Evolutionary conservation across 2,888 invertebrate species (phyloP).

Genomic region (Perizoma flavofasciatum): DNA sequence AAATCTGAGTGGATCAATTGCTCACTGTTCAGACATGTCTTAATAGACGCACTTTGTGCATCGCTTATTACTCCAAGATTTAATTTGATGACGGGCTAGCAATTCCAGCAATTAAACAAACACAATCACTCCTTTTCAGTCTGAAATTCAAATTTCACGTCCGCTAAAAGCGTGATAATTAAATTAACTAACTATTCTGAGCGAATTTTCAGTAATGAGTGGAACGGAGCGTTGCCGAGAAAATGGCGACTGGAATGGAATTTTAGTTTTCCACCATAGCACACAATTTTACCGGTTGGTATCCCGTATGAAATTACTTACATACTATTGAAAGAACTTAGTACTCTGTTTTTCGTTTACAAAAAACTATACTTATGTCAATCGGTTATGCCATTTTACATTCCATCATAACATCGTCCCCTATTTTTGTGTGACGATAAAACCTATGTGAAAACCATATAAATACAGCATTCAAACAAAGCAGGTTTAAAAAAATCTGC

Average conservation of each 20-base stretch:
- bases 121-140: slow-evolving; percentile 24
- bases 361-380: too few relatives aligned
- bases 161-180: slow-evolving; percentile 49
- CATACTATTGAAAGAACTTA: too few relatives aligned
- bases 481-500: too few relatives aligned
- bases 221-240: slow-evolving; percentile 22
- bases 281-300: too few relatives aligned
- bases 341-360: too few relatives aligned
- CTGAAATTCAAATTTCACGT: slow-evolving; percentile 28
- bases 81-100: slow-evolving; percentile 22
- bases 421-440: too few relatives aligned
- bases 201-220: slow-evolving; percentile 42
- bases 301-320: too few relatives aligned
- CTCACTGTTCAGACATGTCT: neutral
- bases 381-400: too few relatives aligned
- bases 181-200: slow-evolving; percentile 51
- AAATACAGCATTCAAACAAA: too few relatives aligned
- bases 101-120: slow-evolving; percentile 29
- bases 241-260: slow-evolving; percentile 34
- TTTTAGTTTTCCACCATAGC: slow-evolving; percentile 18
- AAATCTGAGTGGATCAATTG: too few relatives aligned
- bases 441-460: too few relatives aligned
- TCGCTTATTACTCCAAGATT: slow-evolving; percentile 3
- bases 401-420: too few relatives aligned
- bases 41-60: neutral